Evolutionary conservation across 2,113 vertebrate species (phyloP), one percentile per base, ranked within the genome.

Genomic region (Riparia riparia): DNA sequence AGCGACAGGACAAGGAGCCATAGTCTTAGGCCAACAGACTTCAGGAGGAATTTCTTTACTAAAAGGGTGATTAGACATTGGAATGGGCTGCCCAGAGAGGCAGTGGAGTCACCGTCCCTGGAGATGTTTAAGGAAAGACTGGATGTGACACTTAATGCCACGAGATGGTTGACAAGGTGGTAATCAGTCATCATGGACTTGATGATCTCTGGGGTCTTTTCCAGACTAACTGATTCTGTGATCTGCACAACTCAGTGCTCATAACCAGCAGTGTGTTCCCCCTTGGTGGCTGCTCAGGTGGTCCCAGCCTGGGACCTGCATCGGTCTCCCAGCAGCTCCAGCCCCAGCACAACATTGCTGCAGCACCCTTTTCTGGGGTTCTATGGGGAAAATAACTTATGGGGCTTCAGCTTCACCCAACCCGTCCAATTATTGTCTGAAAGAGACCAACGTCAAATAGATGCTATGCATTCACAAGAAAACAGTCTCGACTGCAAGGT

Each of bases 81-180:
- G 61, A 68, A 74, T 29, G 24, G 11, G 45, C 61, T 82, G 39
- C 39, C 29, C n/a, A 41, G 45, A 45, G 39, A 53, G 28, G 13
- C 4, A 8, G 7, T 25, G 20, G 32, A 45, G 45, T 45, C n/a
- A 17, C 37, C 1, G 0, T 31, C 17, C 31, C 16, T 50, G 44
- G 60, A 57, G 10, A 7, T 42, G 31, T 34, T 66, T 57, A 50
- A 86, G 13, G 31, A 49, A 65, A 49, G 44, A 24, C 34, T 34
- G 45, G 39, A 45, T 0, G 0, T 29, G 39, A 45, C n/a, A 17
- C 18, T 51, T 10, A n/a, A 18, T 29, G 37, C 10, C 22, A 18
- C 45, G 16, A 37, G 0, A 1, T 10, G 32, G 28, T 21, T n/a
- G 22, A 25, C n/a, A 21, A 29, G 10, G 39, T 21, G 16, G 13